phyloP scores from a whole-genome alignment of 92 coral and sea anemone species.

The Umimayanthus chanpuru region DNA sequence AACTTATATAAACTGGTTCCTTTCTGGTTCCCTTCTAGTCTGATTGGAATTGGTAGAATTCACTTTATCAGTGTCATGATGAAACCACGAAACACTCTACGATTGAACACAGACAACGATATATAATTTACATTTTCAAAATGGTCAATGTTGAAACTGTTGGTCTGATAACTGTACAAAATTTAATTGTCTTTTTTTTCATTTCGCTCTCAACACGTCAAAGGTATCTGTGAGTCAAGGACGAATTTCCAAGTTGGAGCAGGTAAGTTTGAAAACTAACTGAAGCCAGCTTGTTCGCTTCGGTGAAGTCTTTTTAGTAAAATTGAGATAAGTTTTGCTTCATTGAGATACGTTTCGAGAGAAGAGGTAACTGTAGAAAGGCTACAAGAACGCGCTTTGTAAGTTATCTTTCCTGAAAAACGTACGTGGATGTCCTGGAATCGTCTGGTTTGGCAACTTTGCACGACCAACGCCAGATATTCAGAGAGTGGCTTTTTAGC shows the following conservation, averaged over 20 bases:
- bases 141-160: background rate
- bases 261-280: slow-evolving; percentile 49
- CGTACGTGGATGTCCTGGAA: too few species aligned
- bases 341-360: background rate
- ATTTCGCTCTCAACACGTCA: background rate
- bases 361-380: background rate
- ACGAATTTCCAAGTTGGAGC: slow-evolving; percentile 83
- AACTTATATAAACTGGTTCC: too few species aligned
- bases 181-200: background rate
- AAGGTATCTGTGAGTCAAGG: slow-evolving; percentile 88
- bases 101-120: background rate
- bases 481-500: too few species aligned
- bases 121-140: background rate
- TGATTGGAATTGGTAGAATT: too few species aligned
- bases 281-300: background rate
- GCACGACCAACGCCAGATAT: too few species aligned
- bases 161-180: background rate
- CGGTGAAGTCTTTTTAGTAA: background rate
- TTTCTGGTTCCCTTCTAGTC: too few species aligned
- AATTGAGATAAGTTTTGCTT: too few species aligned
- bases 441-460: too few species aligned
- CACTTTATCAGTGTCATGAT: background rate
- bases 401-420: too few species aligned
- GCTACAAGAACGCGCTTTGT: too few species aligned
- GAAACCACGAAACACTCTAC: background rate